Evolutionary conservation across 2,888 invertebrate genomes (phyloP), one percentile per base, ranked within the genome.

Genomic region (Trissoscelio sp.): DNA sequence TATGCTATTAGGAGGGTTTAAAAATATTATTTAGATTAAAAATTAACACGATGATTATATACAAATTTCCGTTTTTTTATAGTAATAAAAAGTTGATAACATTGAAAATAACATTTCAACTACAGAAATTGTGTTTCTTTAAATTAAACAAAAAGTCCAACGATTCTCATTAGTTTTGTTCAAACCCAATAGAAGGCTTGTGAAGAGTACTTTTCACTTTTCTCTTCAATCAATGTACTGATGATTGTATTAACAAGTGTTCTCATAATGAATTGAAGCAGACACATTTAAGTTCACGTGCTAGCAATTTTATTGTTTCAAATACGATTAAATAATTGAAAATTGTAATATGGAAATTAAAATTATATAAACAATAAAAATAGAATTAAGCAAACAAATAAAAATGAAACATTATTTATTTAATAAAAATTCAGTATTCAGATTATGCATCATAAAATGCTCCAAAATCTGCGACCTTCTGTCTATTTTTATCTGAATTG

Each of bases 131-230:
- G n/a, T n/a, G n/a, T n/a, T n/a, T n/a, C n/a, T n/a, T n/a, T n/a
- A n/a, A n/a, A n/a, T n/a, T n/a, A 34, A 44, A 39, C 18, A 46
- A 62, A 62, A 62, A 46, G n/a, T 7, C 16, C 46, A 14, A 39
- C 22, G 9, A 22, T 31, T 51, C 55, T 67, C 39, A 55, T 67
- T 67, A 55, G 67, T 53, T 53, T 37, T 31, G 69, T 69, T 67
- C 18, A 14, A 55, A 34, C 12, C 20, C 55, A 44, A 69, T 53
- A 57, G 16, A 46, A 69, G 22, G 34, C 46, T 46, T 69, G 31
- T 55, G 39, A 57, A 42, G 58, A 37, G 51, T 39, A 37, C 60
- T 72, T 72, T 60, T 72, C 72, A 62, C 60, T 72, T 72, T 72
- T 72, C 72, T 53, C 53, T 42, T 14, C 53, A 60, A 62, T 72